These are phyloP conservation scores for Erythrocercus mccallii DNA, from an alignment of 2,113 vertebrate species.

Conservation along the genomic window DNA sequence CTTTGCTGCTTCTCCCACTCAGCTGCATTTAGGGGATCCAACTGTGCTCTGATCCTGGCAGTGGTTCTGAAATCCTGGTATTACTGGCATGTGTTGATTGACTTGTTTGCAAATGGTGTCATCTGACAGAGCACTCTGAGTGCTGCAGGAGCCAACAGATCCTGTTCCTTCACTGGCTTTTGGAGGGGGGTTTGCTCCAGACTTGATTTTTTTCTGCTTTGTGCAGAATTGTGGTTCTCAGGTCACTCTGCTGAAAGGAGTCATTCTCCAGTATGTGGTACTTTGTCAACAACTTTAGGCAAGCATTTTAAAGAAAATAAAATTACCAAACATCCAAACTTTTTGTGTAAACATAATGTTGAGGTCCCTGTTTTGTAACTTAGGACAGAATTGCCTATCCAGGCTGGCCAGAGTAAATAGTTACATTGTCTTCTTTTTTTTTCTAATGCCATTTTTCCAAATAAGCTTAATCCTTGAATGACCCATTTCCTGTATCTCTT, in stretches of 20 bases:
- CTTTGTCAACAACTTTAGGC: not conserved
- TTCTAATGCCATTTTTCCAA: slow-evolving; percentile 23
- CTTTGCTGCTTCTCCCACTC: not conserved
- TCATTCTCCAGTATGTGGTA: not conserved
- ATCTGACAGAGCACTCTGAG: not conserved
- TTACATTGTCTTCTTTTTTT: slow-evolving; percentile 20
- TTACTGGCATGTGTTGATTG: not conserved
- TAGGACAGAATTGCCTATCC: not conserved
- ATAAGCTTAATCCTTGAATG: slow-evolving; percentile 34
- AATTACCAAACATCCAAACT: not conserved
- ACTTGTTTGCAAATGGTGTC: not conserved
- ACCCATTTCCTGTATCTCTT: slow-evolving; percentile 53
- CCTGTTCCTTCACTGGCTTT: not conserved
- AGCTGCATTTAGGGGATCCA: not conserved
- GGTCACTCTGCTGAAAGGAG: not conserved
- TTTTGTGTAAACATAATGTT: not conserved
- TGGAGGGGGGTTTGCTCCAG: not conserved
- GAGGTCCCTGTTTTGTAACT: not conserved
- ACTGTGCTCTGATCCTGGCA: not conserved
- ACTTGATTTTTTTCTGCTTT: not conserved
- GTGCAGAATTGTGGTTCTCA: not conserved
- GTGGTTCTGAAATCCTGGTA: not conserved
- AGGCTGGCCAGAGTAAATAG: slow-evolving; percentile 25
- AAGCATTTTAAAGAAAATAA: not conserved
- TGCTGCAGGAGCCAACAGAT: not conserved